Conservation (phyloP, 1,140 invertebrate genomes). For the Drosophila ogumai region DNA sequence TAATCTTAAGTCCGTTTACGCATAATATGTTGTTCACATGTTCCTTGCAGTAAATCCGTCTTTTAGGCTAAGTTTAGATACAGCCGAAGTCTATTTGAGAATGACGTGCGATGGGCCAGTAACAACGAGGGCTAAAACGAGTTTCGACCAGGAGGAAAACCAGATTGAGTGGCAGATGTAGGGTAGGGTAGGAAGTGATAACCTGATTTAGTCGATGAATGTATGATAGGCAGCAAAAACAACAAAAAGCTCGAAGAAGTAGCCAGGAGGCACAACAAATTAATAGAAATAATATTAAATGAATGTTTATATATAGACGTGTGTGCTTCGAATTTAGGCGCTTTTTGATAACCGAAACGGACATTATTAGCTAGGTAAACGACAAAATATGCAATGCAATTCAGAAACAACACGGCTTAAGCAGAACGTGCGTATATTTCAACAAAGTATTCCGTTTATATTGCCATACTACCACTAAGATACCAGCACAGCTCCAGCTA, state of each 20-base stretch:
- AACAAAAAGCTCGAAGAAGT: slow-evolving; percentile 6
- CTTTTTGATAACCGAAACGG: slow-evolving; percentile 71
- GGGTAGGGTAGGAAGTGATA: slow-evolving; percentile 24
- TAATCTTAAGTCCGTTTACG: slow-evolving; percentile 62
- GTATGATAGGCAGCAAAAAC: slow-evolving; percentile 26
- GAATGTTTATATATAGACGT: slow-evolving; percentile 26
- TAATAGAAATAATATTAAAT: slow-evolving; percentile 22
- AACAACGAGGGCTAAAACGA: slow-evolving; percentile 14
- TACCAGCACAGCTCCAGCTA: slow-evolving; percentile 46
- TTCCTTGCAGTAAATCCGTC: slow-evolving; percentile 82
- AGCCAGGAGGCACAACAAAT: slow-evolving; percentile 17
- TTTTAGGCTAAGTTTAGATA: slow-evolving; percentile 73
- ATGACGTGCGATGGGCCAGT: slow-evolving; percentile 40
- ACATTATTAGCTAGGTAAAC: slow-evolving; percentile 74
- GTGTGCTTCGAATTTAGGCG: slow-evolving; percentile 55
- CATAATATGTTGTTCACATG: slow-evolving; percentile 67
- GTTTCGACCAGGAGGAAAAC: slow-evolving; percentile 21
- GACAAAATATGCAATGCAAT: slow-evolving; percentile 59
- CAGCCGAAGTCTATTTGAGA: slow-evolving; percentile 18
- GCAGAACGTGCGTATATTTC: slow-evolving; percentile 27
- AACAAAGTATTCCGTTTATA: slow-evolving; percentile 44
- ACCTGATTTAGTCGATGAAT: slow-evolving; percentile 35
- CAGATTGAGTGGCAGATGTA: slow-evolving; percentile 47
- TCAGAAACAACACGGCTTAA: slow-evolving; percentile 46
- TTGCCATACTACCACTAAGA: slow-evolving; percentile 37